Evolutionary conservation across 2,888 invertebrate genomes (phyloP), one percentile per base, ranked within the genome.

Genomic region (Archips crataeganus): DNA sequence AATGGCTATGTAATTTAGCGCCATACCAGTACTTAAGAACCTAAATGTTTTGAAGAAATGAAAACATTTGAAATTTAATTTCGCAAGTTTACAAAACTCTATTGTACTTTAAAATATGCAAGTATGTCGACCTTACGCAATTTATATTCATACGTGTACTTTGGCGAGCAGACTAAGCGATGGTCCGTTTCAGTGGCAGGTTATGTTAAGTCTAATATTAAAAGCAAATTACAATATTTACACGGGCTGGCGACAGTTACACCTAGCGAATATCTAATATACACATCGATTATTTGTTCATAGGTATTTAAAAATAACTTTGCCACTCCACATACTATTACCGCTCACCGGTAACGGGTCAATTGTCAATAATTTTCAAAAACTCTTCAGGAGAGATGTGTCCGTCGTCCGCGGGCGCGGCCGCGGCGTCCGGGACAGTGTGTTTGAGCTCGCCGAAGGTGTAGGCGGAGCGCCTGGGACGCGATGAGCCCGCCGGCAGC

Each of bases 201-300:
- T 87, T 89, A 86, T 80, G 81, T 88, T 89, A 91, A 78, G 84
- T 84, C 87, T 91, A 90, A 89, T 86, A 87, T 88, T 89, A 90
- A 86, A 94, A 94, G 93, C 93, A 87, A 92, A 91, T 90, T 93
- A 93, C 90, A 92, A 88, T 94, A 94, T 94, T 91, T 94, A 94
- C 94, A 94, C 80, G 85, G 84, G 87, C 88, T 84, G 87, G 85
- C 85, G 82, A 82, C 82, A 82, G 82, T 86, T 83, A 87, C 84
- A 85, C 82, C 79, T 84, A 80, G 84, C 84, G 81, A 77, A 83
- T 87, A 86, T 80, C 86, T 89, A 88, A 87, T 89, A 87, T 90
- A 90, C 90, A 91, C 89, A 83, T 87, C 81, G 84, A 85, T 79
- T 79, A 80, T 82, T 83, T 78, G 82, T 84, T 88, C 85, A 84